phyloP scores from a whole-genome alignment of 1,140 invertebrate species.

The Musca domestica region DNA sequence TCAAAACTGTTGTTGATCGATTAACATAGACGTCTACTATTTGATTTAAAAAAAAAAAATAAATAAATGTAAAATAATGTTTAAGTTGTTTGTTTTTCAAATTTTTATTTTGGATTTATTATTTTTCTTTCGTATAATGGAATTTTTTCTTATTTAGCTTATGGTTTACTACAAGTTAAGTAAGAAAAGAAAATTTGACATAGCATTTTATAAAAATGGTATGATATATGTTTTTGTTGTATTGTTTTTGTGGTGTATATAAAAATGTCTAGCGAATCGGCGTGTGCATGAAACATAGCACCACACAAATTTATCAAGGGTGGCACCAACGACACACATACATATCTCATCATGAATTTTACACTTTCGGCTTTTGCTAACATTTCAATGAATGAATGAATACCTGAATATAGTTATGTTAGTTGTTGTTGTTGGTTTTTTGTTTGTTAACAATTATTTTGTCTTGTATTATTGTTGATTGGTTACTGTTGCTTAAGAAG shows the following conservation, averaged over 20 bases:
- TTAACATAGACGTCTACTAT: too few relatives aligned
- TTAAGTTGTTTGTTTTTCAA: constrained; percentile 22
- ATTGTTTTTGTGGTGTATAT: neutral
- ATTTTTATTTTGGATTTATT: neutral
- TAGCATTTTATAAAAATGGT: constrained; percentile 16
- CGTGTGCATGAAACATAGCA: neutral
- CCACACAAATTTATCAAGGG: neutral
- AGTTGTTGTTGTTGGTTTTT: constrained; percentile 7
- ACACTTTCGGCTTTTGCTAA: neutral
- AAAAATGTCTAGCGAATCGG: neutral
- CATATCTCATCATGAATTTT: too few relatives aligned
- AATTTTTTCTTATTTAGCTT: constrained; percentile 12
- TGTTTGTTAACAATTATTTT: neutral
- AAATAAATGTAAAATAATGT: too few relatives aligned
- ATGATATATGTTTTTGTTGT: neutral
- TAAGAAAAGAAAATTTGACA: constrained; percentile 10
- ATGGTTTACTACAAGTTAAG: neutral
- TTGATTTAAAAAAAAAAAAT: constrained; percentile 11
- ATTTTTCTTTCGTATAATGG: neutral
- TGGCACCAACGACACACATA: too few relatives aligned
- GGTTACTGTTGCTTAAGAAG: neutral
- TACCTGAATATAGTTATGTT: constrained; percentile 13
- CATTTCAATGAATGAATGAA: neutral
- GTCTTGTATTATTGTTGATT: too few relatives aligned
- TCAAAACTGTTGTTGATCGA: too few relatives aligned